These are phyloP conservation scores for Pomatorhinus ruficollis DNA, from an alignment of 2,113 vertebrate genomes.

Conservation along the genomic window DNA sequence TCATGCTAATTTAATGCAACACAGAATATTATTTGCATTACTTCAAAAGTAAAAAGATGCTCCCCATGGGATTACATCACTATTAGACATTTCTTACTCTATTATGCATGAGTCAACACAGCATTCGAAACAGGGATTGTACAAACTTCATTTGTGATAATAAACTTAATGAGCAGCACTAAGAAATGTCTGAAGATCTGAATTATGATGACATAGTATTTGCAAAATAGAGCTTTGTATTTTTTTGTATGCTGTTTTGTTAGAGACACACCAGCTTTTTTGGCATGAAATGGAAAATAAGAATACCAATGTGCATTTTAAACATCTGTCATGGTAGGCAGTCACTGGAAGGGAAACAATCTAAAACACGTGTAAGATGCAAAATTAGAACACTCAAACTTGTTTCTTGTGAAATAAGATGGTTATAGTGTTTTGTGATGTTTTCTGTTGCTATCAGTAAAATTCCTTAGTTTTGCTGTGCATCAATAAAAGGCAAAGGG, in stretches of 20 bases:
- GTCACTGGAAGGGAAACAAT: not conserved
- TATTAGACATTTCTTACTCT: conserved; percentile 23
- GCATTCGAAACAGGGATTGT: not conserved
- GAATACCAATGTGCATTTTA: conserved; percentile 12
- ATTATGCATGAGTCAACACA: not conserved
- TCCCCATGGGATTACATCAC: conserved; percentile 2
- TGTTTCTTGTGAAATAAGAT: not conserved
- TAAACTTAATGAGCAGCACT: conserved; percentile 24
- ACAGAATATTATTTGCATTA: conserved; percentile 36
- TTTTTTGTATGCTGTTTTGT: not conserved
- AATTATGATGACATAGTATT: conserved; percentile 24
- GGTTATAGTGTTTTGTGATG: not conserved
- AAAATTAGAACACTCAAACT: not conserved
- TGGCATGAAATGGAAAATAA: not conserved
- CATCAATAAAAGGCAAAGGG: not conserved
- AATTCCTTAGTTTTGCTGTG: not conserved
- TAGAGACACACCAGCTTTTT: not conserved
- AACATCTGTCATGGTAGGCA: not conserved
- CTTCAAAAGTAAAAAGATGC: conserved; percentile 1
- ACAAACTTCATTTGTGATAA: conserved; percentile 40
- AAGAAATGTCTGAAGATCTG: conserved; percentile 21
- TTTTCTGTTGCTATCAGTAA: not conserved
- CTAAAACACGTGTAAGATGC: not conserved
- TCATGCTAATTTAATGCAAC: conserved; percentile 45
- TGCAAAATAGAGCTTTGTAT: not conserved